These are phyloP conservation scores for Conistra vaccinii DNA, from an alignment of 2,888 invertebrate genomes.

Conservation along the genomic window DNA sequence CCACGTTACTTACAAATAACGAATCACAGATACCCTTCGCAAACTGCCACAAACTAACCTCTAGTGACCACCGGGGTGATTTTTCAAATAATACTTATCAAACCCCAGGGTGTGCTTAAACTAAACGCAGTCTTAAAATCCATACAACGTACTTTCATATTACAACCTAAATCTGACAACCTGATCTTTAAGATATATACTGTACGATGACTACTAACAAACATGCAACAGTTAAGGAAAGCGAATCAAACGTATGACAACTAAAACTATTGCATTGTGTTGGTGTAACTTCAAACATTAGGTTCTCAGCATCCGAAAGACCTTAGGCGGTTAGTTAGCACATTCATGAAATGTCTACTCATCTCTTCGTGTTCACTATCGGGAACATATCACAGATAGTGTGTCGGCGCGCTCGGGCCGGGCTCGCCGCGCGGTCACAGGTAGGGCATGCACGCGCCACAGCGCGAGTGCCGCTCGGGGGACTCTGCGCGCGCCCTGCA, in stretches of 20 bases:
- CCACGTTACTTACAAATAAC: conserved; percentile 82
- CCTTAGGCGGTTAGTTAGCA: conserved; percentile 81
- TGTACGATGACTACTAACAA: conserved; percentile 69
- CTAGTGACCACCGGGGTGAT: conserved; percentile 60
- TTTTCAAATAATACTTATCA: conserved; percentile 65
- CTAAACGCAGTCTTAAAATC: conserved; percentile 88
- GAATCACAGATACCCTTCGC: conserved; percentile 88
- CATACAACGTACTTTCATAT: conserved; percentile 80
- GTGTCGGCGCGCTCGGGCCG: conserved; percentile 74
- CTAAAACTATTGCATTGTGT: conserved; percentile 76
- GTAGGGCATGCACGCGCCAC: conserved; percentile 88
- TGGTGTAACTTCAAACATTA: conserved; percentile 70
- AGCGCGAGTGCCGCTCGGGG: conserved; percentile 85
- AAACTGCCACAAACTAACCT: conserved; percentile 78
- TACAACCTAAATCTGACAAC: conserved; percentile 81
- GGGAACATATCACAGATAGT: conserved; percentile 86
- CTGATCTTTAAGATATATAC: conserved; percentile 63
- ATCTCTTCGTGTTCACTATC: conserved; percentile 81
- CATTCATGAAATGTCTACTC: conserved; percentile 81
- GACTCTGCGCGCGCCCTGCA: conserved; percentile 88
- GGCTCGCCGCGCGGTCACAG: conserved; percentile 76
- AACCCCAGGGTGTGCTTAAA: conserved; percentile 76
- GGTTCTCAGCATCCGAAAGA: conserved; percentile 70
- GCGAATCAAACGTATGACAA: conserved; percentile 74
- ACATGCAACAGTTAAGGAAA: conserved; percentile 82